Conservation (phyloP, 2,797 vertebrate genomes). For the Crocidura indochinensis region DNA sequence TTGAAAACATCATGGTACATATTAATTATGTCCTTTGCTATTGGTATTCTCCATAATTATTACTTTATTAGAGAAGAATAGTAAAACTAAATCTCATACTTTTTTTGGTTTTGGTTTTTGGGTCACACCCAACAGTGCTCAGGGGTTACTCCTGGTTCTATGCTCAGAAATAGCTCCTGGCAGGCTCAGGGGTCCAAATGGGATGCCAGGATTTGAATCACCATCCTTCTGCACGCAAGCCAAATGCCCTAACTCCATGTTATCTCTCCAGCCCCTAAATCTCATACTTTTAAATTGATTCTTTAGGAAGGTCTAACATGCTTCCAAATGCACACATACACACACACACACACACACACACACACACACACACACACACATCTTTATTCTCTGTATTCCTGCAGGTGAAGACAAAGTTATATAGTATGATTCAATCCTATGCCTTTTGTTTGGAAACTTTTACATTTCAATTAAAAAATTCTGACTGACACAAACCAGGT, state of each 20-base stretch:
- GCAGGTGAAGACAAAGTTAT: constrained; percentile 85
- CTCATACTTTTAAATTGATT: constrained; percentile 8
- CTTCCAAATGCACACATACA: constrained; percentile 20
- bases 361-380: constrained; percentile 7
- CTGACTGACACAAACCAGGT: neutral
- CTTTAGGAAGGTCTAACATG: neutral
- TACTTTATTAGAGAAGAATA: constrained; percentile 12
- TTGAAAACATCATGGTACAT: neutral
- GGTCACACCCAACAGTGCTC: no score
- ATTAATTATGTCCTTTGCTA: neutral
- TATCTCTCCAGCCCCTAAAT: no score
- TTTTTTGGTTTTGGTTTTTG: neutral
- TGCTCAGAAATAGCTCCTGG: no score
- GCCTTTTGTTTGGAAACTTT: constrained; percentile 44
- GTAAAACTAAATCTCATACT: neutral
- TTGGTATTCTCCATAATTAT: neutral
- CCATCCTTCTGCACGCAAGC: no score
- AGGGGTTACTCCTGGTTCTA: no score
- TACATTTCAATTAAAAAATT: constrained; percentile 1
- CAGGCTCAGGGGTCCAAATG: no score
- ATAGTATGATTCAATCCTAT: neutral
- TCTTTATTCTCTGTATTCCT: constrained; percentile 72
- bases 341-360: no score
- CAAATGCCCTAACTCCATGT: no score
- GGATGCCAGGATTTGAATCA: no score